Evolutionary conservation across 1,140 invertebrate species (phyloP).

Genomic region (Drosophila serrata): DNA sequence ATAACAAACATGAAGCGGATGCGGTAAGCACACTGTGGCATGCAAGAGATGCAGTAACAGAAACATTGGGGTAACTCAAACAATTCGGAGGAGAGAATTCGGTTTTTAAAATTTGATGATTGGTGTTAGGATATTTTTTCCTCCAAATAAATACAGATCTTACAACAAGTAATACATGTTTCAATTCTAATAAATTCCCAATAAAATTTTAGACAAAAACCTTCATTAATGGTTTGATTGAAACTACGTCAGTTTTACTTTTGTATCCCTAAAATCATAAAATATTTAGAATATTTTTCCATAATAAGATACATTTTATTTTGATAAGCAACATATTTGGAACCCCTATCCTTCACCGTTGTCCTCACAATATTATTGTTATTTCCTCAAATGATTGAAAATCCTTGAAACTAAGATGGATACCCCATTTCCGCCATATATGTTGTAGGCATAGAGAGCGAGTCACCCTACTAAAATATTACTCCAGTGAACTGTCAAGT

Average conservation of each 20-base stretch:
- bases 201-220: not conserved
- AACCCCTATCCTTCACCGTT: too few relatives aligned
- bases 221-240: not conserved
- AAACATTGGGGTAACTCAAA: constrained; percentile 29
- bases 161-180: too few relatives aligned
- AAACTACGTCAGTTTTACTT: not conserved
- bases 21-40: constrained; percentile 12
- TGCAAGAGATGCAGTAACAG: constrained; percentile 33
- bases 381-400: not conserved
- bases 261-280: not conserved
- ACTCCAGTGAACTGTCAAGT: constrained; percentile 23
- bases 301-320: not conserved
- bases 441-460: not conserved
- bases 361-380: not conserved
- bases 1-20: constrained; percentile 43
- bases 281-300: not conserved
- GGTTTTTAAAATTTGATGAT: not conserved
- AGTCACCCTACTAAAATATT: constrained; percentile 4
- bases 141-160: not conserved
- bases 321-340: not conserved
- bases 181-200: not conserved
- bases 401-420: too few relatives aligned
- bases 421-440: not conserved
- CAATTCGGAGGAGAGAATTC: not conserved
- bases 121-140: not conserved